These are phyloP conservation scores for Pipistrellus nathusii DNA, from an alignment of 2,797 vertebrate species.

Conservation along the genomic window DNA sequence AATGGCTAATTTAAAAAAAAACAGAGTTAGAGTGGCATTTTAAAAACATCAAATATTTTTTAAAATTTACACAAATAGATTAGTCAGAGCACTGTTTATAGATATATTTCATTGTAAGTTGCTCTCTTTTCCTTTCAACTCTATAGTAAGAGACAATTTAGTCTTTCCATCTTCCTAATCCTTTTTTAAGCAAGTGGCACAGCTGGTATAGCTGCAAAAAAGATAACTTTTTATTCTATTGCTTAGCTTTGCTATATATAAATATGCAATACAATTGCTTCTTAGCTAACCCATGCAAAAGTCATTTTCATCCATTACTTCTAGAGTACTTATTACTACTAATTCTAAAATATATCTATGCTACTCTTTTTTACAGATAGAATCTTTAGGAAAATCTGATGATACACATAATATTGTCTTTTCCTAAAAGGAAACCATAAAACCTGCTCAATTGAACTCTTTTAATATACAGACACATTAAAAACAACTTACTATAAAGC, in stretches of 20 bases:
- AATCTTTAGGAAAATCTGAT: conserved; percentile 14
- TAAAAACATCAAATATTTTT: conserved; percentile 4
- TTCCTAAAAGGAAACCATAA: neutral
- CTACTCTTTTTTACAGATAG: conserved; percentile 1
- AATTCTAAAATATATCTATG: conserved; percentile 12
- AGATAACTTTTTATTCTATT: conserved; percentile 32
- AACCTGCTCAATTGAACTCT: neutral
- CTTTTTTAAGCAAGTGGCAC: neutral
- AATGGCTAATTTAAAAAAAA: conserved; percentile 44
- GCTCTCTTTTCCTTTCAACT: neutral
- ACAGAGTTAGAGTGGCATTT: neutral
- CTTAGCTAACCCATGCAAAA: neutral
- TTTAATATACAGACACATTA: neutral
- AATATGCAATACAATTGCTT: neutral
- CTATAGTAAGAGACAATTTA: neutral
- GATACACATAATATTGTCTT: neutral
- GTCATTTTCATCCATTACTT: neutral
- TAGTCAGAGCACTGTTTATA: neutral
- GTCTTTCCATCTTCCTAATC: conserved; percentile 20
- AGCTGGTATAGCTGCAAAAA: neutral
- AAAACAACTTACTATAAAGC: neutral
- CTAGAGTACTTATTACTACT: neutral
- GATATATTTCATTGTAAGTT: conserved; percentile 45
- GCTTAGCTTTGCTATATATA: conserved; percentile 10
- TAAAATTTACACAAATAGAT: neutral